These are phyloP conservation scores for Trichogramma evanescens DNA, from an alignment of 2,888 invertebrate species.

Conservation along the genomic window DNA sequence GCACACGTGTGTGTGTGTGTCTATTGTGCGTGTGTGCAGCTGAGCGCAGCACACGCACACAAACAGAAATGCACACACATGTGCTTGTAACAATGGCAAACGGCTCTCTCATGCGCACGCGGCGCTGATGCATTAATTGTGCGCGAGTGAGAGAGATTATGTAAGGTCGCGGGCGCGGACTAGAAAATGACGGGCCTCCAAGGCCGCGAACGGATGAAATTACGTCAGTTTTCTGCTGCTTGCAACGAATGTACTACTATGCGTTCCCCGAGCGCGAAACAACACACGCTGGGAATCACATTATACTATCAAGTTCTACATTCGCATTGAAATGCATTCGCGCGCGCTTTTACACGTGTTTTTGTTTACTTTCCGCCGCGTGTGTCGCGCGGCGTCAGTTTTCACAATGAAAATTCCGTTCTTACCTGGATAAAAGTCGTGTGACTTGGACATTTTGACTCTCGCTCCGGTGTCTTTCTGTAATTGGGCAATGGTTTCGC, in stretches of 20 bases:
- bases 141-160: not conserved
- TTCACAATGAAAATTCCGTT: not conserved
- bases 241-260: too few relatives aligned
- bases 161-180: slow-evolving; percentile 10
- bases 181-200: slow-evolving; percentile 10
- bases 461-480: slow-evolving; percentile 96
- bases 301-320: not conserved
- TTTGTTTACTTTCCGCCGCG: too few relatives aligned
- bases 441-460: slow-evolving; percentile 99
- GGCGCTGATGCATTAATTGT: slow-evolving; percentile 13
- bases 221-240: slow-evolving; percentile 6
- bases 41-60: not conserved
- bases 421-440: slow-evolving; percentile 95
- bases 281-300: too few relatives aligned
- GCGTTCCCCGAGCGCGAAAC: too few relatives aligned
- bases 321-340: not conserved
- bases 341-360: not conserved
- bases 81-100: not conserved
- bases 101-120: too few relatives aligned
- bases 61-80: slow-evolving; percentile 6
- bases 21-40: not conserved
- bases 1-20: not conserved
- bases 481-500: slow-evolving; percentile 95
- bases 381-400: slow-evolving; percentile 21
- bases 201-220: slow-evolving; percentile 14